Conservation (phyloP, 1,140 invertebrate genomes). For the Phymorhynchus buccinoides region DNA sequence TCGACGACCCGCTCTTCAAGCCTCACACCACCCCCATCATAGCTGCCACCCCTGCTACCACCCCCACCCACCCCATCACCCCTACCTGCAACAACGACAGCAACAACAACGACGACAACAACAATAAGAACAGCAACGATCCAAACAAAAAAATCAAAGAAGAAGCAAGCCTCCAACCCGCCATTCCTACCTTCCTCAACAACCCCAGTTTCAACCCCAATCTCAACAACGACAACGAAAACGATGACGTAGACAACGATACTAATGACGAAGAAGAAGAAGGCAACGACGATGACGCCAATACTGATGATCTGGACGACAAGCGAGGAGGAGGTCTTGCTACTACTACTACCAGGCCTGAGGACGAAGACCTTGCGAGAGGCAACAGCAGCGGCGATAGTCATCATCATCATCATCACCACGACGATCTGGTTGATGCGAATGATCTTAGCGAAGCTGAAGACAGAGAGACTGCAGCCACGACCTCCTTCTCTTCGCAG, state of each 20-base stretch:
- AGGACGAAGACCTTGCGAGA: background rate
- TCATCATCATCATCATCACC: too few species aligned
- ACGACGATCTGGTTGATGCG: background rate
- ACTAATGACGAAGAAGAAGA: background rate
- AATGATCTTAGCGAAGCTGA: constrained; percentile 5
- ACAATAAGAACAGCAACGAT: background rate
- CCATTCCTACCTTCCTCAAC: constrained; percentile 11
- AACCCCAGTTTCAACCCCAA: background rate
- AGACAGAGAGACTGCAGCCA: background rate
- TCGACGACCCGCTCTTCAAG: background rate
- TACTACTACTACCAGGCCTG: background rate
- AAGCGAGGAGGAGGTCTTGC: constrained; percentile 22
- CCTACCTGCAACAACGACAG: background rate
- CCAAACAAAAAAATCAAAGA: background rate
- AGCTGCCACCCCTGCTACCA: background rate
- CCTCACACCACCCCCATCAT: background rate
- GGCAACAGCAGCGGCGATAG: too few species aligned
- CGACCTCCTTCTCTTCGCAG: too few species aligned
- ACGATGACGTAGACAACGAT: background rate
- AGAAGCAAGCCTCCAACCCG: background rate
- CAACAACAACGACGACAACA: background rate
- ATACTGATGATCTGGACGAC: constrained; percentile 21
- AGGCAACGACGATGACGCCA: constrained; percentile 5
- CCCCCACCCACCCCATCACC: background rate
- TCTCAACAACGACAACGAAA: background rate